phyloP scores from a whole-genome alignment of 2,113 vertebrate genomes.

The Bambusicola thoracicus region DNA sequence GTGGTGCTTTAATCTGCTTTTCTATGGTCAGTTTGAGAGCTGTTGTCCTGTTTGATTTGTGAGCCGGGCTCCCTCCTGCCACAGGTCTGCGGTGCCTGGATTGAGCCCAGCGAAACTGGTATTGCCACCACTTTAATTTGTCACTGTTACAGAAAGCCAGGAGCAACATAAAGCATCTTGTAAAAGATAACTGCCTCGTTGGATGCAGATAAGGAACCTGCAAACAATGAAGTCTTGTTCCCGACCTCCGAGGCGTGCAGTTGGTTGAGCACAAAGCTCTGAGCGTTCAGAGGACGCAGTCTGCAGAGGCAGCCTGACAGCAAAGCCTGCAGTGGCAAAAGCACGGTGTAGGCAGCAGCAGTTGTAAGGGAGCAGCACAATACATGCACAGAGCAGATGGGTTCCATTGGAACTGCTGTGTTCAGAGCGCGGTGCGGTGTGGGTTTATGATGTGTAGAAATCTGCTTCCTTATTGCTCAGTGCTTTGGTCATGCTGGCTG shows the following conservation, averaged over 20 bases:
- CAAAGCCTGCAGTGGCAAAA: background rate
- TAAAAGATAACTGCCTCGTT: background rate
- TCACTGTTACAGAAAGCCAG: background rate
- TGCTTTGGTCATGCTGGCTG: background rate
- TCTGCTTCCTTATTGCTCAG: background rate
- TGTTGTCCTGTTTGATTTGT: background rate
- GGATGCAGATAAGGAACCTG: background rate
- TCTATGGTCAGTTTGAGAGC: background rate
- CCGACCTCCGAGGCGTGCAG: slow-evolving; percentile 16
- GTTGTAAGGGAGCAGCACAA: background rate
- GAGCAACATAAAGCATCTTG: background rate
- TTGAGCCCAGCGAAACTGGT: background rate
- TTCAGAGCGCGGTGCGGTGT: fast-evolving
- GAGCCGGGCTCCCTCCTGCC: background rate
- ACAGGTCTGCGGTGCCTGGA: background rate
- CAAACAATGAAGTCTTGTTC: slow-evolving; percentile 62
- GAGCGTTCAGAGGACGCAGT: no score
- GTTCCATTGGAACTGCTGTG: background rate
- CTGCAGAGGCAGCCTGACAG: background rate
- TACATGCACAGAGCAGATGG: fast-evolving
- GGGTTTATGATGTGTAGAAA: background rate
- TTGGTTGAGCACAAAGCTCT: background rate
- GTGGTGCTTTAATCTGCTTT: background rate
- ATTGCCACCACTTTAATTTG: background rate
- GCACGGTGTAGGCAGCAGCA: background rate